Evolutionary conservation across 1,140 invertebrate genomes (phyloP).

Genomic region (Piezodorus guildinii): DNA sequence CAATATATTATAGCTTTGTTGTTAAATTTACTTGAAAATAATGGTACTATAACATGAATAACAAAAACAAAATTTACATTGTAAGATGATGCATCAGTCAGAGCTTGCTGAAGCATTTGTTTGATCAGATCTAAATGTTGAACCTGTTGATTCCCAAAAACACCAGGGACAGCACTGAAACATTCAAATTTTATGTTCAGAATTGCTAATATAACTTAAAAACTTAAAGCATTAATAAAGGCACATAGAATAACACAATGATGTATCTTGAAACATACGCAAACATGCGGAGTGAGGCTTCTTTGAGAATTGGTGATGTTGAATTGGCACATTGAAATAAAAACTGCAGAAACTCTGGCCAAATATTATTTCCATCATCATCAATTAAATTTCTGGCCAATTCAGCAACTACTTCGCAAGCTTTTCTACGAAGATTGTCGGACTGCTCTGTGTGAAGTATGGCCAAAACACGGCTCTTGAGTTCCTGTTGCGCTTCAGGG

Average conservation of each 20-base stretch:
- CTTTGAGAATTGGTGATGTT: conserved; percentile 68
- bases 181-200: conserved; percentile 17
- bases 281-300: conserved; percentile 88
- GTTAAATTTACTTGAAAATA: neutral
- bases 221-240: no score
- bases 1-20: neutral
- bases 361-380: conserved; percentile 90
- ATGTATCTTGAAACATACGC: conserved; percentile 46
- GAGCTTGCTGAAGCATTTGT: conserved; percentile 77
- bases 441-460: conserved; percentile 71
- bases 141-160: conserved; percentile 91
- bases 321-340: conserved; percentile 89
- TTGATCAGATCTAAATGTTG: conserved; percentile 89
- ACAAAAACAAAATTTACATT: no score
- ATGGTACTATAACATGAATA: no score
- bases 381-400: conserved; percentile 90
- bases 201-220: no score
- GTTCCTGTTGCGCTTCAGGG: conserved; percentile 63
- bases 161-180: conserved; percentile 76
- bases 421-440: conserved; percentile 70
- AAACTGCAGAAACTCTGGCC: conserved; percentile 94
- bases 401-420: conserved; percentile 90
- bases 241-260: no score
- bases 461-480: conserved; percentile 76
- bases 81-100: conserved; percentile 55